Evolutionary conservation across 2,113 vertebrate species (phyloP), one percentile per base, ranked within the genome.

Genomic region (Daubentonia madagascariensis): DNA sequence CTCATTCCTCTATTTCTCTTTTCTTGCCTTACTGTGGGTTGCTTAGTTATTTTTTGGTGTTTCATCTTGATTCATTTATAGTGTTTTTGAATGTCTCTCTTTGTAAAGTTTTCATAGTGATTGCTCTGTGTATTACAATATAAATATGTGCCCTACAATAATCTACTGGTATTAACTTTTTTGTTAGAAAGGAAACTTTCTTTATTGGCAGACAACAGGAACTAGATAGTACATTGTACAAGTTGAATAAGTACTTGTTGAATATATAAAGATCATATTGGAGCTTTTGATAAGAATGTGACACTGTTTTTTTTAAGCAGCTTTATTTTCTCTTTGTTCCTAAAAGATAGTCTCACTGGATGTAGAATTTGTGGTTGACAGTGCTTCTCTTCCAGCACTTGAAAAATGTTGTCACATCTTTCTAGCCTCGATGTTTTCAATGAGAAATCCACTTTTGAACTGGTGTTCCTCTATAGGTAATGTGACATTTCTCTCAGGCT

Each of bases 391-490:
- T 89, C 85, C 43, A 89, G 32, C 37, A 25, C 28, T 93, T 88
- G 17, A 95, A 75, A 94, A 89, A 89, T 50, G 6, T 86, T 57
- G 76, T 80, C 59, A 59, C 43, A 89, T 96, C 35, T 89, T 84
- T 76, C n/a, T 86, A 28, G 30, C 25, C 78, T 92, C 63, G 23
- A 23, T 45, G 22, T 75, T 85, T 95, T 65, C 57, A 68, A 85
- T 70, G 32, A 93, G 87, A 97, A 92, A 76, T 85, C 68, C 22
- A 81, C 45, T 32, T 63, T 72, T 32, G 43, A 94, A 72, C 70
- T 85, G 20, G 12, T 85, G 67, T 88, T 76, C 54, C 22, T 35
- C 10, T 79, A 20, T 63, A 73, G 8, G 28, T 59, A 88, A 45
- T 79, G 40, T 52, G 35, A 52, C 23, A 81, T 70, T 88, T 85